A percentile compares a stretch with the other conserved stretches of the same genome.
phyloP scores from a whole-genome alignment of 2,797 vertebrate species.

The Anguilla pacifica region DNA sequence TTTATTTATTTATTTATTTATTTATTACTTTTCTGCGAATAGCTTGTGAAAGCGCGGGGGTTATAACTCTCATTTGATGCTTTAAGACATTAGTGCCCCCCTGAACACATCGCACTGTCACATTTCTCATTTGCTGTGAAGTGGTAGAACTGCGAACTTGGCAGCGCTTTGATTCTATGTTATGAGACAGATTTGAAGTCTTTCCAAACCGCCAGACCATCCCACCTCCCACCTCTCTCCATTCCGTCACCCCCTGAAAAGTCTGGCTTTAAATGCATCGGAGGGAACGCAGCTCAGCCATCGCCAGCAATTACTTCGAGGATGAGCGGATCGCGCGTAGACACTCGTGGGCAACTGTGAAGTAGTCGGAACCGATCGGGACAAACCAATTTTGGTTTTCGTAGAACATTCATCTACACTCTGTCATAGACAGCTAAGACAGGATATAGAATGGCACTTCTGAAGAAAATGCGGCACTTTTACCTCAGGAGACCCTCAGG shows the following conservation, averaged over 20 bases:
- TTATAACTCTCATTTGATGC: neutral
- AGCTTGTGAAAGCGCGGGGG: neutral
- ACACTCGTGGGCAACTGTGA: slow-evolving; percentile 5
- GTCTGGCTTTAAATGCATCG: neutral
- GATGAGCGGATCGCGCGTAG: neutral
- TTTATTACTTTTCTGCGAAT: neutral
- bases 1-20: too few relatives aligned
- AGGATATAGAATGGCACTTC: slow-evolving; percentile 9
- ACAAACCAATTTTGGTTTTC: neutral
- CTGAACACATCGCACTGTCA: neutral
- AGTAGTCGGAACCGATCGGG: neutral
- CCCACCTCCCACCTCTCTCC: slow-evolving; percentile 1
- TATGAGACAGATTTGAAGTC: slow-evolving; percentile 8
- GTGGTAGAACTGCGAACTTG: neutral
- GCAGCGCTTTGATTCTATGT: neutral
- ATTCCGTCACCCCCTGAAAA: neutral
- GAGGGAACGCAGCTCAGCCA: neutral
- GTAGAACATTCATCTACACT: neutral
- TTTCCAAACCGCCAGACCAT: neutral
- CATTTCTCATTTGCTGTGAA: neutral
- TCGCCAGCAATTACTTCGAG: neutral
- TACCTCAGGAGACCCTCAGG: neutral
- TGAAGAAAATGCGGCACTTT: slow-evolving; percentile 12
- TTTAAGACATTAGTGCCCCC: neutral
- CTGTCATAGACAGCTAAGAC: neutral